Base-by-base conservation (phyloP, 2,797 vertebrate species). In the Typhlichthys eigenmanni region DNA sequence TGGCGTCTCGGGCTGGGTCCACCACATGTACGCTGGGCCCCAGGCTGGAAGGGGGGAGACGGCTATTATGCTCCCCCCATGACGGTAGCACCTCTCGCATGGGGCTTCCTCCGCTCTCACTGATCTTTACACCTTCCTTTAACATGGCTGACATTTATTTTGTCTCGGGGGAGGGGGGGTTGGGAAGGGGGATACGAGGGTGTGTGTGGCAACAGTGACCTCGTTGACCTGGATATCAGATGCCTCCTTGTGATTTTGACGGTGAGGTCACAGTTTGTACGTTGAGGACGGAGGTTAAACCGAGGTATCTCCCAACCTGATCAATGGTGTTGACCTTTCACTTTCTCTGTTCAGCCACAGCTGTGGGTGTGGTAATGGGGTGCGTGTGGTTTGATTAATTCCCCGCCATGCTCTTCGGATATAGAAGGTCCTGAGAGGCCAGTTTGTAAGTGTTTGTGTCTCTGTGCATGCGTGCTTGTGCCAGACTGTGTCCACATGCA, bases 1-100 rank as follows among this genome's bases (percentile, higher is more conserved):
- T 83, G 87, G 85, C 81, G 86, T 90, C 89, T 91, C 82, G 85
- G 83, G 85, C 86, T 89, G 82, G 85, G 83, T 88, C 85, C 89
- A 88, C 91, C 89, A 81, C 90, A 91, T 90, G 83, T 82, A 88
- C 89, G 63, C 81, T 79, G 83, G 87, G 86, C 82, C 81, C 84
- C 85, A 84, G 83, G 83, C 85, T 74, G 77, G 72, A 82, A 64
- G 54, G 77, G 80, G 78, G 75, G 74, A 70, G 64, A 72, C 48
- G 47, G 71, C 66, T 83, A 55, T 71, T 72, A 75, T 79, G 69
- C 68, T 58, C 75, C 75, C 55, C 9, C 78, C 14, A 79, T 71
- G 79, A 76, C 80, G 79, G 75, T 75, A 72, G 69, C 11, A 4
- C 34, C 14, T 71, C 74, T 71, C 67, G 38, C 56, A 57, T 63